These are phyloP conservation scores for Porites australiensis DNA, from an alignment of 64 coral and sea anemone species.

Conservation along the genomic window DNA sequence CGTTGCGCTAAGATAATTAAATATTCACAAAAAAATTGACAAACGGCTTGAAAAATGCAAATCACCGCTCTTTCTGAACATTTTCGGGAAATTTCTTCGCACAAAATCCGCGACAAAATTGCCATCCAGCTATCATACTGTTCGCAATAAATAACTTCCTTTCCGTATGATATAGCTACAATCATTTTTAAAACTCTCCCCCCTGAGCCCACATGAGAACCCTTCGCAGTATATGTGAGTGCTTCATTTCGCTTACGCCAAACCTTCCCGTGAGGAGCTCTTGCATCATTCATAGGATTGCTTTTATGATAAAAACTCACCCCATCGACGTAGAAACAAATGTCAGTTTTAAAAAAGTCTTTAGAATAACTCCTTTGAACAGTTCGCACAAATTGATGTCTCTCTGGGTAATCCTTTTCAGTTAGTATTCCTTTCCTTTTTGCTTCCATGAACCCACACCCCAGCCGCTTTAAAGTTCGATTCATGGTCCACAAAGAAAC, in stretches of 20 bases:
- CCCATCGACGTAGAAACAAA: slow-evolving; percentile 31
- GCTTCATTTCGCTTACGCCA: slow-evolving; percentile 21
- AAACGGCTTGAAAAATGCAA: too few species aligned
- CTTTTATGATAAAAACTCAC: slow-evolving; percentile 34
- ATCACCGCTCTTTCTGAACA: slow-evolving; percentile 15
- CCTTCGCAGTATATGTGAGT: slow-evolving; percentile 26
- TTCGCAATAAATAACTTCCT: slow-evolving; percentile 11
- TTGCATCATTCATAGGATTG: neutral
- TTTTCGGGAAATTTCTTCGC: neutral
- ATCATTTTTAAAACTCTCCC: slow-evolving; percentile 4
- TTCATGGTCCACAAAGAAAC: too few species aligned
- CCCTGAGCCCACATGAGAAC: slow-evolving; percentile 11
- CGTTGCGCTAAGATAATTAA: too few species aligned
- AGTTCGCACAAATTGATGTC: neutral
- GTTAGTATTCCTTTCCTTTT: slow-evolving; percentile 27
- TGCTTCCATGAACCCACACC: slow-evolving; percentile 1
- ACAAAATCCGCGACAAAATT: slow-evolving; percentile 11
- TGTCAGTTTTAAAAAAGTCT: neutral
- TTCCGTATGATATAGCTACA: neutral
- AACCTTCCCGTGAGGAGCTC: neutral
- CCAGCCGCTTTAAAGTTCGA: neutral
- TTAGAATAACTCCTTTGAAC: neutral
- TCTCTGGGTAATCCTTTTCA: neutral
- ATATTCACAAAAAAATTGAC: too few species aligned
- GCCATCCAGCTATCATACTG: slow-evolving; percentile 27